Conservation (phyloP, 2,888 invertebrate genomes). For the Philonicus albiceps region DNA sequence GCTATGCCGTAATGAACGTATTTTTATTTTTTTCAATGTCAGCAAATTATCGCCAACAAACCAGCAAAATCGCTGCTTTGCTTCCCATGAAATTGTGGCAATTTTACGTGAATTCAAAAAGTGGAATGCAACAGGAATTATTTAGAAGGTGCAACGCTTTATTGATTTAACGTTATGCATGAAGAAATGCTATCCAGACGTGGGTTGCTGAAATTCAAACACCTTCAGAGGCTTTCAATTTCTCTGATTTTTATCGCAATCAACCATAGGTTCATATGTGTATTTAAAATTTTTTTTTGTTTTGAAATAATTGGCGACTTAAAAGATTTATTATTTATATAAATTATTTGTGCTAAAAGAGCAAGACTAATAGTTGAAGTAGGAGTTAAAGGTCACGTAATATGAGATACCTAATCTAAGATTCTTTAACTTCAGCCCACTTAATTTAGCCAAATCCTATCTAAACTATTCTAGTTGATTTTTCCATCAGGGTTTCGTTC, state of each 20-base stretch:
- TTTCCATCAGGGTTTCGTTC: too few species aligned
- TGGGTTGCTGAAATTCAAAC: not conserved
- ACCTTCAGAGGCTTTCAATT: not conserved
- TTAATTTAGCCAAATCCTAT: too few species aligned
- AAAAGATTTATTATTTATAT: too few species aligned
- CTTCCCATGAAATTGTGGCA: not conserved
- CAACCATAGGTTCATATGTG: not conserved
- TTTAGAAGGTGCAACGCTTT: constrained; percentile 5
- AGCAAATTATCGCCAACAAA: not conserved
- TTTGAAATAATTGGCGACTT: not conserved
- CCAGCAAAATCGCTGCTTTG: not conserved
- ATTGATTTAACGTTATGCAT: constrained; percentile 2
- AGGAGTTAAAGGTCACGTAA: too few species aligned
- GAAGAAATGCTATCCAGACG: not conserved
- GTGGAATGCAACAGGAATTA: constrained; percentile 2
- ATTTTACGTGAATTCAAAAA: not conserved
- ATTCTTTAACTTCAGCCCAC: too few species aligned
- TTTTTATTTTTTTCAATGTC: constrained; percentile 10
- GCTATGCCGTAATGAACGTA: not conserved
- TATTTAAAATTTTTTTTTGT: not conserved
- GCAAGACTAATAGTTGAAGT: too few species aligned
- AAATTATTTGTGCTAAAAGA: too few species aligned
- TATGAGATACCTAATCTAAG: too few species aligned
- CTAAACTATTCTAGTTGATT: too few species aligned
- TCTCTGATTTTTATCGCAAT: not conserved